phyloP scores from a whole-genome alignment of 2,888 invertebrate genomes.

The Leucozona laternaria region DNA sequence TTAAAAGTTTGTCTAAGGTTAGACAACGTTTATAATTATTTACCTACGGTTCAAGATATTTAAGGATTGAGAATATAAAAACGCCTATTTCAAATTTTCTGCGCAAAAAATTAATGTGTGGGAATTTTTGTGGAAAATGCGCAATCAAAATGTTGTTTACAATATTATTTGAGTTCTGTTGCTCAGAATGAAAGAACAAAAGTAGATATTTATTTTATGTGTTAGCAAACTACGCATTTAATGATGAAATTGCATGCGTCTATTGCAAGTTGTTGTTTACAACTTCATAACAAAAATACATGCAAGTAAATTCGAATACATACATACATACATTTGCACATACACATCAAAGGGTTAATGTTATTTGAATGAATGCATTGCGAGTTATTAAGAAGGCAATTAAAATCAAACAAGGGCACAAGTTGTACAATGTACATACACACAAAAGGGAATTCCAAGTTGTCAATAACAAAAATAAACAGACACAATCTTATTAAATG shows the following conservation, averaged over 20 bases:
- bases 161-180: background rate
- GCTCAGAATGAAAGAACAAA: background rate
- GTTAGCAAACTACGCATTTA: slow-evolving; percentile 24
- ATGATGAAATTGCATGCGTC: slow-evolving; percentile 42
- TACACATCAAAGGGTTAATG: background rate
- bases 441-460: background rate
- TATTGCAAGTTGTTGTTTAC: slow-evolving; percentile 50
- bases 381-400: slow-evolving; percentile 1
- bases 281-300: slow-evolving; percentile 25
- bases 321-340: background rate
- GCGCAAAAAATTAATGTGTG: background rate
- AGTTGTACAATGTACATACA: too few species aligned
- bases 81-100: background rate
- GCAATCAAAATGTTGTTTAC: background rate
- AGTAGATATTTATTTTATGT: background rate
- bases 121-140: background rate
- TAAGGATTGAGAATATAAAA: background rate
- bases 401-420: slow-evolving; percentile 20
- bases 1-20: too few species aligned
- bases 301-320: background rate
- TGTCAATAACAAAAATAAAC: slow-evolving; percentile 8
- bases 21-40: too few species aligned
- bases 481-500: background rate
- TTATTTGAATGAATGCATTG: background rate
- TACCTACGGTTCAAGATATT: too few species aligned